Percentiles rank a stretch among this genome's conserved stretches.
These are phyloP conservation scores for Excalfactoria chinensis DNA, from an alignment of 2,113 vertebrate genomes.

Conservation along the genomic window DNA sequence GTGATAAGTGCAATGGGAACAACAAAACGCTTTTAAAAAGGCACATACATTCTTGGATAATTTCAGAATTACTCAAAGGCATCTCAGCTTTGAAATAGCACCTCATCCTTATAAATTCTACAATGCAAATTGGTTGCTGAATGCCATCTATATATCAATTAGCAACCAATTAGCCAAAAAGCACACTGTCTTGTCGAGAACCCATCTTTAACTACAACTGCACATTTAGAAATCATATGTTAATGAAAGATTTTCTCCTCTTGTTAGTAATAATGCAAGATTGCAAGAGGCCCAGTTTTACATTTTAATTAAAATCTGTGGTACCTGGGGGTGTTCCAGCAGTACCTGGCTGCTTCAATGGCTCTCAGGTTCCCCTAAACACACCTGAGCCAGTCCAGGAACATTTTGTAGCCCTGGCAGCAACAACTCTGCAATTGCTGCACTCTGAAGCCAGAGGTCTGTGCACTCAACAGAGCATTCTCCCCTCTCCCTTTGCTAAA, in stretches of 20 bases:
- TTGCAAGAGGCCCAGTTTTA: not conserved
- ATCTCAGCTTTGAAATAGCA: not conserved
- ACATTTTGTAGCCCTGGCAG: not conserved
- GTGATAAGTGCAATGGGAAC: not conserved
- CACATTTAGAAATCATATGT: not conserved
- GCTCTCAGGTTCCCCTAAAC: not conserved
- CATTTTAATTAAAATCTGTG: not conserved
- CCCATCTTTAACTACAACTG: not conserved
- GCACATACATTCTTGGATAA: accelerated
- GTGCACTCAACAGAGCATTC: not conserved
- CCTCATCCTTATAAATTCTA: not conserved
- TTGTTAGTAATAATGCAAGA: not conserved
- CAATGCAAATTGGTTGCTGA: not conserved
- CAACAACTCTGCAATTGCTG: not conserved
- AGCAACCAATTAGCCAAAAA: not conserved
- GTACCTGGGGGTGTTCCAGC: not conserved
- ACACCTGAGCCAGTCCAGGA: accelerated
- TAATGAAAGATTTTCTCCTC: not conserved
- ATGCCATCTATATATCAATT: not conserved
- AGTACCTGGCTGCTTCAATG: not conserved
- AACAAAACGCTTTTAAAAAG: not conserved
- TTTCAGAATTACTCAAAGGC: not conserved
- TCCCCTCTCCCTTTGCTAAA: not conserved
- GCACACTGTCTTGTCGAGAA: not conserved
- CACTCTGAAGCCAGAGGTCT: not conserved